Conservation (phyloP, 37 sponge, comb jelly and placozoan species). For the Tethya wilhelma region DNA sequence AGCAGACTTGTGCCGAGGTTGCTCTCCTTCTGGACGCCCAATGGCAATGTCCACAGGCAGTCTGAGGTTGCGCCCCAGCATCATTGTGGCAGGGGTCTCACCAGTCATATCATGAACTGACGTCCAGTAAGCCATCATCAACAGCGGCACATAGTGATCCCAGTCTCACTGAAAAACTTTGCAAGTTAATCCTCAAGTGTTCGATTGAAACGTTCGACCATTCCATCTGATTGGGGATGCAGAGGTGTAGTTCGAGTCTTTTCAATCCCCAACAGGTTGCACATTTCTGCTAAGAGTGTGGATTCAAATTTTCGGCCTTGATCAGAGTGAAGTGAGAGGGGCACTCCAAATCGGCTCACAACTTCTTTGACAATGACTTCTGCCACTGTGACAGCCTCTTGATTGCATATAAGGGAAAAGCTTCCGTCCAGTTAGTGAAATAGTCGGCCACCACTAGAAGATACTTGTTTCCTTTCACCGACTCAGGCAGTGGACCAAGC, state of each 20-base stretch:
- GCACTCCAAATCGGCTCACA: conserved; percentile 20
- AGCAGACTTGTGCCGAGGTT: too few species aligned
- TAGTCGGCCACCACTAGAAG: conserved; percentile 59
- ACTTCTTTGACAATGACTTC: conserved; percentile 12
- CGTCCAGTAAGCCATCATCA: too few species aligned
- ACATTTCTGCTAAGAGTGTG: conserved; percentile 12
- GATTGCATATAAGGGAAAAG: too few species aligned
- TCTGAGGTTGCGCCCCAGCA: too few species aligned
- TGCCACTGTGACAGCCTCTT: conserved; percentile 55
- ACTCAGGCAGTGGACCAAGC: conserved; percentile 54
- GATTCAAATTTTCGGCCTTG: conserved; percentile 73
- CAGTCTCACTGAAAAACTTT: too few species aligned
- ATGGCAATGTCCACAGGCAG: too few species aligned
- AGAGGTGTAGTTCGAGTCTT: conserved; percentile 51
- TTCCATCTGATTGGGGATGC: conserved; percentile 70
- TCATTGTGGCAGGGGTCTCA: too few species aligned
- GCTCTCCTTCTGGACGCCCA: too few species aligned
- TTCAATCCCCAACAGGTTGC: conserved; percentile 44
- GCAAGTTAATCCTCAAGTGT: too few species aligned
- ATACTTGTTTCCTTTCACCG: conserved; percentile 48
- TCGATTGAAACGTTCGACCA: conserved; percentile 70
- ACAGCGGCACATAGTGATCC: too few species aligned
- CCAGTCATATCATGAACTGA: too few species aligned
- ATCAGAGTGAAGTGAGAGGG: conserved; percentile 53
- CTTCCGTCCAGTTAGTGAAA: conserved; percentile 70